Percentiles rank a stretch among this genome's conserved stretches.
Evolutionary conservation across 2,113 vertebrate genomes (phyloP).

Genomic region (Mus spicilegus): DNA sequence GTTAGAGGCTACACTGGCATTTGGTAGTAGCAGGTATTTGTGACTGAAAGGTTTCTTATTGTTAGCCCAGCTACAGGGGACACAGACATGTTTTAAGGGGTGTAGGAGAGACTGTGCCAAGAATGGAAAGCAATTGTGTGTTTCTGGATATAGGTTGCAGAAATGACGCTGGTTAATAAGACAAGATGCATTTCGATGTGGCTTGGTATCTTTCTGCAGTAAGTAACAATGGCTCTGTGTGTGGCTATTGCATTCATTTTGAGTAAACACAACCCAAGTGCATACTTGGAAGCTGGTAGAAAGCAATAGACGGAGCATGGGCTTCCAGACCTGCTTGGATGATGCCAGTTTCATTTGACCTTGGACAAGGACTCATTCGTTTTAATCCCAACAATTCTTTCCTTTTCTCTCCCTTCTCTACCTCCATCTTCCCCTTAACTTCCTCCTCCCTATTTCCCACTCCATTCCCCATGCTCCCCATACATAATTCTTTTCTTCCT

Average conservation of each 20-base stretch:
- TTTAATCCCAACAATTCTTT: background rate
- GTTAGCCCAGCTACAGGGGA: background rate
- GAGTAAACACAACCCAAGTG: fast-evolving
- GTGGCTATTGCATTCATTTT: background rate
- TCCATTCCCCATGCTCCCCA: fast-evolving
- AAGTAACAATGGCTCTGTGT: background rate
- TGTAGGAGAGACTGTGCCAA: background rate
- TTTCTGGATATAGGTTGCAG: background rate
- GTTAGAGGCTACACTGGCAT: fast-evolving
- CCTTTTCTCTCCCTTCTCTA: background rate
- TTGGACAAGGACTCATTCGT: background rate
- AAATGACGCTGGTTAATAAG: background rate
- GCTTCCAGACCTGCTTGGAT: background rate
- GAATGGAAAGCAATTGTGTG: background rate
- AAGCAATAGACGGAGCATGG: too few species aligned
- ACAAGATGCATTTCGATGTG: background rate
- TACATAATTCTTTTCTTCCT: background rate
- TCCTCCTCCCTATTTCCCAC: background rate
- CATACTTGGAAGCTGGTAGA: fast-evolving
- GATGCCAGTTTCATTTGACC: background rate
- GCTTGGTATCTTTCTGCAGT: background rate
- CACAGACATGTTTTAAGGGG: background rate
- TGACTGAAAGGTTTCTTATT: background rate
- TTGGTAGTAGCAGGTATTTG: background rate
- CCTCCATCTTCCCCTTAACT: background rate